Percentiles rank a stretch among this genome's conserved stretches.
phyloP scores from a whole-genome alignment of 92 coral and sea anemone species.

The Parazoanthus swiftii region DNA sequence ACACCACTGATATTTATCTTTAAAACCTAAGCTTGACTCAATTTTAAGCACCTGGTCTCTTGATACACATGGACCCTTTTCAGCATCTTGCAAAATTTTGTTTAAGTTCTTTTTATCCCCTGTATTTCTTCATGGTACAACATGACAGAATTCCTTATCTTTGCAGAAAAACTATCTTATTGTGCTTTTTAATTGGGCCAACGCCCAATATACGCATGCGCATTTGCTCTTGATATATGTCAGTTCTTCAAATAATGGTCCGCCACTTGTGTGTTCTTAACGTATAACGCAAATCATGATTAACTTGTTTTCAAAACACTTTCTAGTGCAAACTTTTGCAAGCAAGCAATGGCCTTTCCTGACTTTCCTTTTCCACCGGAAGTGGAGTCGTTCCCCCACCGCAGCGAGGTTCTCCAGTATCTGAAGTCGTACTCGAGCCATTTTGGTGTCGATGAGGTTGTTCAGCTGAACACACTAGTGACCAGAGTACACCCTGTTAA shows the following conservation, averaged over 20 bases:
- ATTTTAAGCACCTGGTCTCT: neutral
- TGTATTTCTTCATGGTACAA: too few relatives aligned
- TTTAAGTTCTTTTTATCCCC: too few relatives aligned
- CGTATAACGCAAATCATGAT: too few relatives aligned
- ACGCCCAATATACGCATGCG: too few relatives aligned
- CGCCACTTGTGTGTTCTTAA: neutral
- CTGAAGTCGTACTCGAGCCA: conserved; percentile 71
- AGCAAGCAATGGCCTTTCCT: conserved; percentile 84
- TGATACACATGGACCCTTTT: neutral
- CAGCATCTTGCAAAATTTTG: neutral
- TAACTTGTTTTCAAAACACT: neutral
- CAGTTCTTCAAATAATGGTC: too few relatives aligned
- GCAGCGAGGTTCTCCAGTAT: conserved; percentile 58
- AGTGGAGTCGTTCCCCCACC: conserved; percentile 52
- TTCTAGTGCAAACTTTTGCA: conserved; percentile 79
- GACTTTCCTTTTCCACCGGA: conserved; percentile 79
- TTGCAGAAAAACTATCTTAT: too few relatives aligned
- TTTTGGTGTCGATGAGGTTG: conserved; percentile 57
- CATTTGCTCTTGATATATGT: too few relatives aligned
- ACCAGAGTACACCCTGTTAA: conserved; percentile 60
- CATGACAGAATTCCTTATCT: too few relatives aligned
- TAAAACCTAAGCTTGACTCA: neutral
- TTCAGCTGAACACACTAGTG: conserved; percentile 64
- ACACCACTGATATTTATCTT: conserved; percentile 1
- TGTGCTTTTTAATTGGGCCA: too few relatives aligned